A percentile compares a stretch with the other conserved stretches of the same genome.
Conservation (phyloP, 2,797 vertebrate species). For the Aplochiton taeniatus region DNA sequence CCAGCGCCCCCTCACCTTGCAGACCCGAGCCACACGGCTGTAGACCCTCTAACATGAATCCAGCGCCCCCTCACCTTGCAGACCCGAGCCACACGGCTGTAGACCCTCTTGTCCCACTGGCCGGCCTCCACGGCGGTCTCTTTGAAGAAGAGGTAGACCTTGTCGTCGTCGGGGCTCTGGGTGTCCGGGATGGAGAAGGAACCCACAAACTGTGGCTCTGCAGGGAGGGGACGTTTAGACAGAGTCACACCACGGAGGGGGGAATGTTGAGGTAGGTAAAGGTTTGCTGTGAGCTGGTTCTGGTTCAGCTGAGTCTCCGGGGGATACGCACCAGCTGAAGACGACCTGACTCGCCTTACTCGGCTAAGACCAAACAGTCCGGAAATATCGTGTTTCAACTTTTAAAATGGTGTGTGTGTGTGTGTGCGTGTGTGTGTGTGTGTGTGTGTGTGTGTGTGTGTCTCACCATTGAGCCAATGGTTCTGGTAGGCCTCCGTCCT, state of each 20-base stretch:
- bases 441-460: not conserved
- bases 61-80: slow-evolving; percentile 80
- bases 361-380: no score
- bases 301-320: no score
- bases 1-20: no score
- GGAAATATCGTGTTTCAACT: no score
- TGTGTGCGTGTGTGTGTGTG: not conserved
- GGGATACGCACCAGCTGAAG: no score
- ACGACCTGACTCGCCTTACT: no score
- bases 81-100: slow-evolving; percentile 84
- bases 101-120: slow-evolving; percentile 79
- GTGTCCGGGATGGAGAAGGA: slow-evolving; percentile 84
- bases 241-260: no score
- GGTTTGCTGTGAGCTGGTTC: no score
- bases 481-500: slow-evolving; percentile 84
- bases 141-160: slow-evolving; percentile 85
- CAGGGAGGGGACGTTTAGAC: not conserved
- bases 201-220: slow-evolving; percentile 80
- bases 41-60: slow-evolving; percentile 62
- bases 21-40: slow-evolving; percentile 76
- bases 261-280: no score
- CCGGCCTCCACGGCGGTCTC: slow-evolving; percentile 80
- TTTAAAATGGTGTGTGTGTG: no score
- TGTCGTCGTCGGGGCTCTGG: slow-evolving; percentile 82
- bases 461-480: slow-evolving; percentile 85